phyloP scores from a whole-genome alignment of 2,113 vertebrate genomes.

The Leucoraja erinaceus region DNA sequence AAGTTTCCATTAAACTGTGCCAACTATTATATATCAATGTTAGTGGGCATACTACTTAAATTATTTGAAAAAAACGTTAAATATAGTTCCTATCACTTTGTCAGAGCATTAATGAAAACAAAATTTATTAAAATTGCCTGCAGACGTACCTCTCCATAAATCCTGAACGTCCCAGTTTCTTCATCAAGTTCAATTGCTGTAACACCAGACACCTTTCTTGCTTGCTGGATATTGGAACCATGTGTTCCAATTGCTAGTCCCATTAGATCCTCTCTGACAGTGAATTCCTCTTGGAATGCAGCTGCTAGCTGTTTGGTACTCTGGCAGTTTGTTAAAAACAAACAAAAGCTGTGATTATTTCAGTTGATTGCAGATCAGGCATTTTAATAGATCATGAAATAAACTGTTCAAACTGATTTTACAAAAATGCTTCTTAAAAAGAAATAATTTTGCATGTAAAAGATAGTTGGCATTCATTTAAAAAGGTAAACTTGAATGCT shows the following conservation, averaged over 20 bases:
- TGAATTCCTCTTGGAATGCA: constrained; percentile 73
- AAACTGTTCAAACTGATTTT: not conserved
- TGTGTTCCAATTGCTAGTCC: constrained; percentile 74
- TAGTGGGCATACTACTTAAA: not conserved
- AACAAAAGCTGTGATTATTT: constrained; percentile 2
- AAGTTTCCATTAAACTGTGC: not conserved
- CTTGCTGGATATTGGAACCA: constrained; percentile 72
- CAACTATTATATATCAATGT: not conserved
- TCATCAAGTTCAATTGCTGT: constrained; percentile 73
- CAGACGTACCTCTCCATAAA: constrained; percentile 67
- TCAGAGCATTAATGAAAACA: not conserved
- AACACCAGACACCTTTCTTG: constrained; percentile 70
- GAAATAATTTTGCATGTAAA: not conserved
- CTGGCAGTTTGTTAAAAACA: constrained; percentile 45
- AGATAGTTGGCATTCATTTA: not conserved
- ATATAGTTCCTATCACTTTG: constrained; percentile 18
- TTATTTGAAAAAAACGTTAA: not conserved
- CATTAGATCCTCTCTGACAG: constrained; percentile 76
- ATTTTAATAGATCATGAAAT: not conserved
- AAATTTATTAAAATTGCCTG: constrained; percentile 6
- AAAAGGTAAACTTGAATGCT: not conserved
- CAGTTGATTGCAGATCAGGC: not conserved
- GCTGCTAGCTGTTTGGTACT: constrained; percentile 73
- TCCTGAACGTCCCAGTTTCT: constrained; percentile 70
- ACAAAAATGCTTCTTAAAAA: not conserved